These are phyloP conservation scores for Agriopis leucophaearia DNA, from an alignment of 2,888 invertebrate species.

Conservation along the genomic window DNA sequence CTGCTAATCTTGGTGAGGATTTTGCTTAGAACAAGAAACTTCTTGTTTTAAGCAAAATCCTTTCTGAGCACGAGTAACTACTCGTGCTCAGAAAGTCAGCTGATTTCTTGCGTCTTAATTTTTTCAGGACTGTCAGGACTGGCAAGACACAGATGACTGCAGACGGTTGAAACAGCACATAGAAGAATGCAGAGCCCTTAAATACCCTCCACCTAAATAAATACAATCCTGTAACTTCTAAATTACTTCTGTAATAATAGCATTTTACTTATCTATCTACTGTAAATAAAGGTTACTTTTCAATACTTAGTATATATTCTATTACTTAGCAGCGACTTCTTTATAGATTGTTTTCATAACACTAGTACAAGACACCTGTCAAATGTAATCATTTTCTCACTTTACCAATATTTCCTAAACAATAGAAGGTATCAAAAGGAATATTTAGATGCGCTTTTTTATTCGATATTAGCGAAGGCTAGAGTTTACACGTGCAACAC, in stretches of 20 bases:
- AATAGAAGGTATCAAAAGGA: conserved; percentile 9
- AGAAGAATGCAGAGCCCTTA: conserved; percentile 54
- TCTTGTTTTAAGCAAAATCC: too few relatives aligned
- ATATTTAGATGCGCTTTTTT: conserved; percentile 3
- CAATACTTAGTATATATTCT: background rate
- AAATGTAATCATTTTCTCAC: conserved; percentile 5
- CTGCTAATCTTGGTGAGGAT: too few relatives aligned
- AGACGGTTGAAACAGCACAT: conserved; percentile 59
- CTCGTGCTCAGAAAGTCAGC: too few relatives aligned
- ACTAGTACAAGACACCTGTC: background rate
- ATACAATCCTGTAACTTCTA: background rate
- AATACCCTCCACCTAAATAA: conserved; percentile 18
- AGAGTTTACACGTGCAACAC: conserved; percentile 3
- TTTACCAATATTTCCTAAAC: conserved; percentile 39
- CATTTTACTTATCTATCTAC: background rate
- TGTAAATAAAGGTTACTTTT: conserved; percentile 17
- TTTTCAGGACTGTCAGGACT: conserved; percentile 72
- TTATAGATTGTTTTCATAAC: conserved; percentile 9
- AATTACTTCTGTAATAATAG: background rate
- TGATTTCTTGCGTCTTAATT: background rate
- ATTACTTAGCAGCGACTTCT: background rate
- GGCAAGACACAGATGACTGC: conserved; percentile 61
- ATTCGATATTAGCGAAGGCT: conserved; percentile 4
- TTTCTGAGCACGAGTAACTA: too few relatives aligned
- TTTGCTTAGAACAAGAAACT: too few relatives aligned